A percentile compares a stretch with the other conserved stretches of the same genome.
Evolutionary conservation across 2,888 invertebrate species (phyloP).

Genomic region (Spicauda simplicius): DNA sequence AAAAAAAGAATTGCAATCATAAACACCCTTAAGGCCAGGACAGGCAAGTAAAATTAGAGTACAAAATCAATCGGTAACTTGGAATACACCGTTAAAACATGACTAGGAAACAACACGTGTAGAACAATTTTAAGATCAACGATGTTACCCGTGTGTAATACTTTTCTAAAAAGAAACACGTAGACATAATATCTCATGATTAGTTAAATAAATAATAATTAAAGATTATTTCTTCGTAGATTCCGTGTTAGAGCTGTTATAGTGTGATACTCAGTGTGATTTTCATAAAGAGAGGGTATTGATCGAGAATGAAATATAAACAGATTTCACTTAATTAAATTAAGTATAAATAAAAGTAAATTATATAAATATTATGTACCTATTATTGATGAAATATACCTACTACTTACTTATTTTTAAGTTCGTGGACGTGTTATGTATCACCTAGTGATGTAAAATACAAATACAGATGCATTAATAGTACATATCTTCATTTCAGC

Average conservation of each 20-base stretch:
- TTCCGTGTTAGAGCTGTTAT: conserved; percentile 30
- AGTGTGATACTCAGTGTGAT: conserved; percentile 46
- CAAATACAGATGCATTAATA: conserved; percentile 55
- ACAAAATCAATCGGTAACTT: background rate
- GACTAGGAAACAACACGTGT: background rate
- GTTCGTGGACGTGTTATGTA: conserved; percentile 46
- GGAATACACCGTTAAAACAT: background rate
- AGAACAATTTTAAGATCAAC: background rate
- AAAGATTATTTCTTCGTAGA: conserved; percentile 26
- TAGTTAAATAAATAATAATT: conserved; percentile 15
- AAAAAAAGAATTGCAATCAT: background rate
- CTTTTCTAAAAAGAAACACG: conserved; percentile 1
- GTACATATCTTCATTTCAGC: conserved; percentile 74
- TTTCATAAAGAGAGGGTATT: conserved; percentile 44
- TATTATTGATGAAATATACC: conserved; percentile 16
- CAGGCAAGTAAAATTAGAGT: background rate
- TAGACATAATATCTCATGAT: conserved; percentile 13
- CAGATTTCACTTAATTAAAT: conserved; percentile 69
- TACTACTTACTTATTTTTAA: conserved; percentile 40
- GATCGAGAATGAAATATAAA: conserved; percentile 45
- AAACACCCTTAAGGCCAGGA: background rate
- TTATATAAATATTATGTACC: conserved; percentile 48
- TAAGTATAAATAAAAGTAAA: conserved; percentile 62
- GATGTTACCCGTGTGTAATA: background rate
- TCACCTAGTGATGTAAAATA: conserved; percentile 68